Evolutionary conservation across 2,888 invertebrate species (phyloP).

Genomic region (Seira ritae): DNA sequence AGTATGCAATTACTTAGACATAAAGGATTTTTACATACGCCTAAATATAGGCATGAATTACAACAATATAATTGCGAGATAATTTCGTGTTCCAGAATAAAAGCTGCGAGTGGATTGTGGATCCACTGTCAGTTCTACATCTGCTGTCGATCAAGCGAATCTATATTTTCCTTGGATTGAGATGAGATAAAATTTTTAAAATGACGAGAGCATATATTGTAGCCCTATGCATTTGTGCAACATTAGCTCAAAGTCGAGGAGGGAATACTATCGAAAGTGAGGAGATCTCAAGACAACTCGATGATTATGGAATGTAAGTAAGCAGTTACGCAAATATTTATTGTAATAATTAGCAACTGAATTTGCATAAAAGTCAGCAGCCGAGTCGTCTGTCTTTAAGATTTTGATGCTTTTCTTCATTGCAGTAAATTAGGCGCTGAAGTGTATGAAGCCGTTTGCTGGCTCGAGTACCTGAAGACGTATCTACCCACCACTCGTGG

Average conservation of each 20-base stretch:
- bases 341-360: not conserved
- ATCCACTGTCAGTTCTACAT: not conserved
- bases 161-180: not conserved
- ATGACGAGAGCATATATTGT: not conserved
- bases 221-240: not conserved
- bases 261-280: not conserved
- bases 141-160: not conserved
- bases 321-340: not conserved
- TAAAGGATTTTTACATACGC: not conserved
- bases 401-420: not conserved
- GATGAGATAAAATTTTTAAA: not conserved
- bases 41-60: not conserved
- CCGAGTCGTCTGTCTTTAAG: not conserved
- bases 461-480: constrained; percentile 28
- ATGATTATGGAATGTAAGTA: constrained; percentile 27
- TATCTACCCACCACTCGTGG: constrained; percentile 41
- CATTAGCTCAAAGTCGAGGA: not conserved
- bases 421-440: not conserved
- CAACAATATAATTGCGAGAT: not conserved
- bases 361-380: not conserved
- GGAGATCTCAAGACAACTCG: not conserved
- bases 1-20: not conserved
- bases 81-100: too few species aligned
- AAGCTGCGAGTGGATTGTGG: too few species aligned
- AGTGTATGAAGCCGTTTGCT: constrained; percentile 25